Conservation (phyloP, 2,113 vertebrate genomes). For the Oxyura jamaicensis region DNA sequence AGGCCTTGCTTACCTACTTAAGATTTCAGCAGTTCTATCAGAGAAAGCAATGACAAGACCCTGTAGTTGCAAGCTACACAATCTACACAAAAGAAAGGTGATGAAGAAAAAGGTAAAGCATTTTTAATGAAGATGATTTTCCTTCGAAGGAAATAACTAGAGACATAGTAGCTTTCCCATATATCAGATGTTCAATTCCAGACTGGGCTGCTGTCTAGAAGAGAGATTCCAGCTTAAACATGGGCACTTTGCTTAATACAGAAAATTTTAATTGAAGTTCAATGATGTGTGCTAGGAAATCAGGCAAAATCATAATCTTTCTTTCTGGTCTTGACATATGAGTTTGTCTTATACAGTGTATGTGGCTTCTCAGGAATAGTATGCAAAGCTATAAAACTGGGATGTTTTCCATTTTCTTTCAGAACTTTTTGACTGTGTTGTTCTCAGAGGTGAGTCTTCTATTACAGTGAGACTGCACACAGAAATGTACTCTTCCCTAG, state of each 20-base stretch:
- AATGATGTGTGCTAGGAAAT: neutral
- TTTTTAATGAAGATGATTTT: neutral
- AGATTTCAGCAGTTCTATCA: neutral
- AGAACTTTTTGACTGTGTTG: neutral
- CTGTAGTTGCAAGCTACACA: neutral
- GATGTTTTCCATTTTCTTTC: neutral
- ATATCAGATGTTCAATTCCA: neutral
- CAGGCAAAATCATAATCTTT: neutral
- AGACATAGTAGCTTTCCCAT: neutral
- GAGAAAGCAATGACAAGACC: neutral
- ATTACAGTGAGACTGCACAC: neutral
- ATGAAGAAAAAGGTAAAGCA: fast-evolving
- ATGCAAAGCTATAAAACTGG: neutral
- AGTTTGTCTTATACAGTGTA: neutral
- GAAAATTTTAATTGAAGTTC: neutral
- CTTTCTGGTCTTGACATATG: neutral
- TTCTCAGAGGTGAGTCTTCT: neutral
- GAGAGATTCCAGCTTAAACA: neutral
- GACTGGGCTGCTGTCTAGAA: neutral
- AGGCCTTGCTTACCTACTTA: neutral
- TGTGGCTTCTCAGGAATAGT: neutral
- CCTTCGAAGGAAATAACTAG: neutral
- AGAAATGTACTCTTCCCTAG: neutral
- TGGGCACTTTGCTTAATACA: neutral
- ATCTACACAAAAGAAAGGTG: neutral